phyloP scores from a whole-genome alignment of 2,888 invertebrate species.

The Patella ulyssiponensis region DNA sequence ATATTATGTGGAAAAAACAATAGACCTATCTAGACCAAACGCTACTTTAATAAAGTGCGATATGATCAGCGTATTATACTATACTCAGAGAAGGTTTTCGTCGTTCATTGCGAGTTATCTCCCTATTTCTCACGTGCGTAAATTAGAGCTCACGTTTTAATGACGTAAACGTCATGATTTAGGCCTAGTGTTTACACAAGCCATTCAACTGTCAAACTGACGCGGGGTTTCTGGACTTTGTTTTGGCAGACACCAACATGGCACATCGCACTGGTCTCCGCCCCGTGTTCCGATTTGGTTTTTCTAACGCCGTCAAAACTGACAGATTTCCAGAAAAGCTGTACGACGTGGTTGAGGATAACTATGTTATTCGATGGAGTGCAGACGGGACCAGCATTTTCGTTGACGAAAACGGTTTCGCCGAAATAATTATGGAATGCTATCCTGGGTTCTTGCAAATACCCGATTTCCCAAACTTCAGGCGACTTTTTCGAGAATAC shows the following conservation, averaged over 20 bases:
- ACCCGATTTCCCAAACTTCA: conserved; percentile 61
- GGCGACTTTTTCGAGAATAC: conserved; percentile 67
- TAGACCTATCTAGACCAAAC: no score
- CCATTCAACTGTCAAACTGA: neutral
- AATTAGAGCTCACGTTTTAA: neutral
- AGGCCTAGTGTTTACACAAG: neutral
- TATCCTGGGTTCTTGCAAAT: conserved; percentile 69
- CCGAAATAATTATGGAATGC: conserved; percentile 56
- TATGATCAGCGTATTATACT: no score
- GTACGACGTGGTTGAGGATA: conserved; percentile 58
- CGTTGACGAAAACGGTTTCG: conserved; percentile 53
- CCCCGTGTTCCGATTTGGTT: neutral
- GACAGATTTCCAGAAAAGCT: conserved; percentile 58
- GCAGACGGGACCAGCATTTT: conserved; percentile 50
- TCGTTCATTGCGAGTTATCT: neutral
- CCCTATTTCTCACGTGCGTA: neutral
- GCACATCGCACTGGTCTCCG: neutral
- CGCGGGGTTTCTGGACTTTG: neutral
- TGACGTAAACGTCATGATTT: neutral
- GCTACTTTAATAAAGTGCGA: no score
- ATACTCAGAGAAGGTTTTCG: no score
- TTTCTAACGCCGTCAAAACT: neutral
- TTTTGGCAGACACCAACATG: neutral
- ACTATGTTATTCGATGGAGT: conserved; percentile 57
- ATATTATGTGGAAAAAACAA: no score